phyloP scores from a whole-genome alignment of 2,797 vertebrate genomes.

The Rhinogobio ventralis region DNA sequence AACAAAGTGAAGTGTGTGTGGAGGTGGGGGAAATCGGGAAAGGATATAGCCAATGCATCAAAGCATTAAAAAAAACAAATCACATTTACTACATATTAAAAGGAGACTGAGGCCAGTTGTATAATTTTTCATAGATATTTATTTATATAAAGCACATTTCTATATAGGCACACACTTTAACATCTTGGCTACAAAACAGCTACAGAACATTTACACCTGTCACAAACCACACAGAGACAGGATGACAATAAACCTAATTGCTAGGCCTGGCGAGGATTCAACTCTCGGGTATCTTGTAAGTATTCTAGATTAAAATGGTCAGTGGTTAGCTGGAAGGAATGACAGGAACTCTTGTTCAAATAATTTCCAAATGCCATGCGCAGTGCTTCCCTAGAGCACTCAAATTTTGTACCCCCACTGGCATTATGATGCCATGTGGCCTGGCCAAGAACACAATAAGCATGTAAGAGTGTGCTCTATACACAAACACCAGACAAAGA shows the following conservation, averaged over 20 bases:
- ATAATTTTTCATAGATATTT: background rate
- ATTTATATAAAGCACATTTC: background rate
- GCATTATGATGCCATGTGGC: background rate
- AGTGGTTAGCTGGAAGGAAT: background rate
- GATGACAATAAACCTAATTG: background rate
- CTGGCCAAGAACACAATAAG: background rate
- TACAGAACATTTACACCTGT: background rate
- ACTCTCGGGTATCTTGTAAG: background rate
- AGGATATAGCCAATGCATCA: constrained; percentile 58
- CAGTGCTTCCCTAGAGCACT: background rate
- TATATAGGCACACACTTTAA: background rate
- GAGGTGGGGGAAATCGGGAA: constrained; percentile 62
- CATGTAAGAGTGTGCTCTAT: background rate
- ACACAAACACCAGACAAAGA: background rate
- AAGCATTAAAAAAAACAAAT: background rate
- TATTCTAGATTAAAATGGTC: background rate
- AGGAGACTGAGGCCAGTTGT: background rate
- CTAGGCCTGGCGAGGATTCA: background rate
- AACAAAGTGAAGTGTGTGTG: constrained; percentile 66
- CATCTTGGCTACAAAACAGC: background rate
- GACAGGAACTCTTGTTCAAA: background rate
- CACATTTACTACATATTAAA: background rate
- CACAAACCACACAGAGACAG: background rate
- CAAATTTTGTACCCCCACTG: background rate
- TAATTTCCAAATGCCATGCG: background rate